Evolutionary conservation across 2,797 vertebrate species (phyloP).

Genomic region (Neosalanx taihuensis): DNA sequence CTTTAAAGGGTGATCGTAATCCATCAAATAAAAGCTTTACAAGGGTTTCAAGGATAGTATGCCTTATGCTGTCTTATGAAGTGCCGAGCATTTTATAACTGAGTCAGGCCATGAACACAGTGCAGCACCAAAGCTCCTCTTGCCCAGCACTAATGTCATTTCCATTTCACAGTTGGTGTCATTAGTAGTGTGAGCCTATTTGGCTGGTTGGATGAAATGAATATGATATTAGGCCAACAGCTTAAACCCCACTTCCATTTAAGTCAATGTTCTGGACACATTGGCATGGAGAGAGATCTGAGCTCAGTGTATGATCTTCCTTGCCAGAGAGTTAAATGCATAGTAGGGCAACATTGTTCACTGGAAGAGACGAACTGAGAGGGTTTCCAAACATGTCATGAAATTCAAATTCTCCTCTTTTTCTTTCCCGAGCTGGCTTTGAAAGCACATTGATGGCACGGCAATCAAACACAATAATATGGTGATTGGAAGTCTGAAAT

Average conservation of each 20-base stretch:
- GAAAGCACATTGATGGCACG: slow-evolving; percentile 10
- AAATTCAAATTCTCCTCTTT: slow-evolving; percentile 31
- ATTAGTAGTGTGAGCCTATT: slow-evolving; percentile 57
- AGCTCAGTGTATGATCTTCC: slow-evolving; percentile 27
- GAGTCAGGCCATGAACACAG: slow-evolving; percentile 45
- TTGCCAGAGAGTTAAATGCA: slow-evolving; percentile 41
- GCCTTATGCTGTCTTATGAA: slow-evolving; percentile 31
- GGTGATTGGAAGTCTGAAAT: slow-evolving; percentile 19
- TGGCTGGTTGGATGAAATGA: slow-evolving; percentile 62
- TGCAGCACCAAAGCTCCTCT: slow-evolving; percentile 42
- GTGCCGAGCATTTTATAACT: slow-evolving; percentile 40
- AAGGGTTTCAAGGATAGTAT: slow-evolving; percentile 31
- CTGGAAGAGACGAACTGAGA: slow-evolving; percentile 42
- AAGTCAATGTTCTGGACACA: slow-evolving; percentile 50
- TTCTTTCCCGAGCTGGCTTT: slow-evolving; percentile 38
- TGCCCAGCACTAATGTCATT: slow-evolving; percentile 48
- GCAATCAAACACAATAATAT: slow-evolving; percentile 32
- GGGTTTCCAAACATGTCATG: slow-evolving; percentile 40
- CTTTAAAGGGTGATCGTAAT: slow-evolving; percentile 21
- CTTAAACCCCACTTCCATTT: slow-evolving; percentile 68
- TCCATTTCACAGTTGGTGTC: slow-evolving; percentile 63
- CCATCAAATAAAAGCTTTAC: slow-evolving; percentile 33
- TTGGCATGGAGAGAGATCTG: slow-evolving; percentile 52
- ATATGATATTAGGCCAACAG: slow-evolving; percentile 58
- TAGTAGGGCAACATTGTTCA: slow-evolving; percentile 49